A percentile compares a stretch with the other conserved stretches of the same genome.
Conservation (phyloP, 2,797 vertebrate genomes). For the Gephyroberyx darwinii region DNA sequence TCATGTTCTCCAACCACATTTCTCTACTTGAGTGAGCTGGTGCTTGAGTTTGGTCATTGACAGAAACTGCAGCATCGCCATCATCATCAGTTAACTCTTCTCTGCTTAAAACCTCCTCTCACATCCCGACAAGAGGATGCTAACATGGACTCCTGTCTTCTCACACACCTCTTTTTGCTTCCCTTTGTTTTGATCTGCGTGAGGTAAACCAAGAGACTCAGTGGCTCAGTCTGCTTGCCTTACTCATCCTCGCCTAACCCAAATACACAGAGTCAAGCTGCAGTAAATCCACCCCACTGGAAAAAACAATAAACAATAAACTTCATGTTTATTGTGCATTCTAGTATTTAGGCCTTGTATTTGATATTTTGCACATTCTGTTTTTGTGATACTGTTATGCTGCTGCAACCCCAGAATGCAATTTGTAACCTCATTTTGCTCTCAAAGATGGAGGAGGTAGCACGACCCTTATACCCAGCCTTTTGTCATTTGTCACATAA, state of each 20-base stretch:
- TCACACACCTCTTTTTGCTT: background rate
- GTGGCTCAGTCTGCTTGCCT: background rate
- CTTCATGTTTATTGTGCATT: too few relatives aligned
- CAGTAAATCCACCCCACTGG: background rate
- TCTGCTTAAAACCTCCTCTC: background rate
- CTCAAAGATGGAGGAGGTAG: background rate
- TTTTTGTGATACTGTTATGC: too few relatives aligned
- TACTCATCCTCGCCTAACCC: constrained; percentile 9
- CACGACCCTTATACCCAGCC: background rate
- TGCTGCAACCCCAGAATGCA: too few relatives aligned
- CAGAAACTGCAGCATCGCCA: too few relatives aligned
- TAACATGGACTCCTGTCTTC: background rate
- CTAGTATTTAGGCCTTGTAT: too few relatives aligned
- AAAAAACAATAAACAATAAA: background rate
- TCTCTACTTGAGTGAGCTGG: too few relatives aligned
- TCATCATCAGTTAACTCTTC: background rate
- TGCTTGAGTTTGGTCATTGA: too few relatives aligned
- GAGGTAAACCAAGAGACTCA: constrained; percentile 3
- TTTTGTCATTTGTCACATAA: background rate
- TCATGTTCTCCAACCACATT: too few relatives aligned
- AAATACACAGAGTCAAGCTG: background rate
- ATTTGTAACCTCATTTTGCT: background rate
- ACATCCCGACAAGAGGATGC: background rate
- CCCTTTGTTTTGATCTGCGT: background rate
- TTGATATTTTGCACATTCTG: too few relatives aligned